Base-by-base conservation (phyloP, 1,140 invertebrate genomes). In the Nautilus pompilius region DNA sequence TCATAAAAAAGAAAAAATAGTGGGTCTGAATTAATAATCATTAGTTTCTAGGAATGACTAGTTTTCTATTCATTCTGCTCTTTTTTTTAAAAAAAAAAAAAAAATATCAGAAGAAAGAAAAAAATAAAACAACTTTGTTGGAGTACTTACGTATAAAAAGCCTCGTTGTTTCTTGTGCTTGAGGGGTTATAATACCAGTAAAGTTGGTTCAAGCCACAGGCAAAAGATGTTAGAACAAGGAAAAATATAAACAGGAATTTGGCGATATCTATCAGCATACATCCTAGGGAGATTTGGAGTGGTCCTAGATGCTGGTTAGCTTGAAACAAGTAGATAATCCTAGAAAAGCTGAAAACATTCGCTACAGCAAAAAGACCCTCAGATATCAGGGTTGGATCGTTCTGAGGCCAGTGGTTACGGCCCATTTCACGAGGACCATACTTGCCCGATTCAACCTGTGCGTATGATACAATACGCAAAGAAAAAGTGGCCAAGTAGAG, bases 221-320 rank as follows among this genome's bases (percentile, higher is more conserved):
- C 83, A 68, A 86, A 86, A 2, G 82, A 83, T 3, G 79, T 82
- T 29, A 86, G 69, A 10, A 86, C 84, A 3, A 86, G 76, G 57
- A 85, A 80, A 65, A 86, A 86, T 54, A 86, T 86, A 69, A 86
- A 83, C 33, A 84, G 72, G 69, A 86, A 86, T 60, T 86, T 86
- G 29, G 81, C 83, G 45, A 86, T 85, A 68, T 86, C 85, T 30
- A 85, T 84, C 10, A 86, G 69, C 85, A 86, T 86, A 59, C 84
- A 85, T 17, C 85, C 85, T 8, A 86, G 73, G 0, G 85, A 85
- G n/a, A 86, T 86, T 66, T 85, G 82, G 15, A 85, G 66, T 4
- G 84, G 84, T 58, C 84, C 83, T 3, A 85, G 67, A 69, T 85
- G 82, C 32, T 83, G 79, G 63, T 84, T 82, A 0, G 82, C 84